Evolutionary conservation across 2,797 vertebrate species (phyloP).

Genomic region (Sebastes goodei): DNA sequence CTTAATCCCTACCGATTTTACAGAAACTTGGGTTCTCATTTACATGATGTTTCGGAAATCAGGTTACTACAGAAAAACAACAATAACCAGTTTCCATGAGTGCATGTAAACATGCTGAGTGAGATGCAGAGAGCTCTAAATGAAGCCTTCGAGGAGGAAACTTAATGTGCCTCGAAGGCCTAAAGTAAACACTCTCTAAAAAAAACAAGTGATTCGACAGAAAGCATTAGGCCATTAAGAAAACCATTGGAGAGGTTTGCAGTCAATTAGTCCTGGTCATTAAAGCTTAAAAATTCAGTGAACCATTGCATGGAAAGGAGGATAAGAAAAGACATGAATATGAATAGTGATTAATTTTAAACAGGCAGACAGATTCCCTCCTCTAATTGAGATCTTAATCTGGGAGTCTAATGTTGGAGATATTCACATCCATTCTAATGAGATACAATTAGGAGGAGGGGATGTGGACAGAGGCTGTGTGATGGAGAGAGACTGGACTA

Average conservation of each 20-base stretch:
- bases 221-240: constrained; percentile 52
- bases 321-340: constrained; percentile 52
- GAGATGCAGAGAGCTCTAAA: constrained; percentile 25
- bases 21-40: neutral
- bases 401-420: constrained; percentile 60
- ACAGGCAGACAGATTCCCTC: constrained; percentile 38
- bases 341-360: constrained; percentile 55
- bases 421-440: constrained; percentile 63
- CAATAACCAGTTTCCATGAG: neutral
- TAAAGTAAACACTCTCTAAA: constrained; percentile 22
- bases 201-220: constrained; percentile 26
- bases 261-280: constrained; percentile 61
- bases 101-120: neutral
- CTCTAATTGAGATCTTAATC: constrained; percentile 72
- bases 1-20: neutral
- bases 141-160: constrained; percentile 6
- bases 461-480: constrained; percentile 31
- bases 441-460: constrained; percentile 71
- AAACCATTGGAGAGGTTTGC: constrained; percentile 49
- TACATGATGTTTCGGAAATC: neutral
- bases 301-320: constrained; percentile 30
- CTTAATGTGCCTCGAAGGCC: constrained; percentile 23
- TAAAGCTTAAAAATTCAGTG: constrained; percentile 52
- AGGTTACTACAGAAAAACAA: neutral
- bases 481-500: constrained; percentile 22